Evolutionary conservation across 2,888 invertebrate species (phyloP).

Genomic region (Andrena camellia): DNA sequence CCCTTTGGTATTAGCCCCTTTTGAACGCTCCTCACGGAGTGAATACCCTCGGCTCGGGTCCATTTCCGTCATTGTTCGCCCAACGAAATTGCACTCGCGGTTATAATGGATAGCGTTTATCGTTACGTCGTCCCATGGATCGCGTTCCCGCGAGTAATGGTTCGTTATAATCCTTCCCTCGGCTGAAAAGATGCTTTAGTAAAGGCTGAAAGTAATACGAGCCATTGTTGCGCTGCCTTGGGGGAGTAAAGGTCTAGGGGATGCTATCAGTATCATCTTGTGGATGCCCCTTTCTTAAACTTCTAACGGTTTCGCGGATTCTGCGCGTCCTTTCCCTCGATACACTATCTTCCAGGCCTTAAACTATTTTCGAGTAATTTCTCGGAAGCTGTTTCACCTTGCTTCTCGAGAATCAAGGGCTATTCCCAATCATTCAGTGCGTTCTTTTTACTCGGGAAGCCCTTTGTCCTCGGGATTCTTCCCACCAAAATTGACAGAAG

Average conservation of each 20-base stretch:
- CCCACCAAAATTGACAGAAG: no score
- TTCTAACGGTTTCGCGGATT: slow-evolving; percentile 16
- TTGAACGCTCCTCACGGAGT: not conserved
- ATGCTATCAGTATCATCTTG: slow-evolving; percentile 46
- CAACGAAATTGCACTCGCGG: slow-evolving; percentile 46
- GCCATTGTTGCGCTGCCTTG: slow-evolving; percentile 41
- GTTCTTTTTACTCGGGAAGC: no score
- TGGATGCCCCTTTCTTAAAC: slow-evolving; percentile 32
- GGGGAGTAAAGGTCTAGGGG: slow-evolving; percentile 23
- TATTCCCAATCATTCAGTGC: not conserved
- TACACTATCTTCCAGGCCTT: not conserved
- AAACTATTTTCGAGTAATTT: not conserved
- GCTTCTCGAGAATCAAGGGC: not conserved
- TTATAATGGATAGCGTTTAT: slow-evolving; percentile 61
- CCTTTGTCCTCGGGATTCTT: no score
- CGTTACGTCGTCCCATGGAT: slow-evolving; percentile 45
- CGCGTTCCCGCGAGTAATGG: slow-evolving; percentile 54
- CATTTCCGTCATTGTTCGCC: slow-evolving; percentile 53
- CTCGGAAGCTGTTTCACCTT: slow-evolving; percentile 20
- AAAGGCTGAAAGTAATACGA: slow-evolving; percentile 46
- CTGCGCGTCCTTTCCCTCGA: not conserved
- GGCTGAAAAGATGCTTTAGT: slow-evolving; percentile 53
- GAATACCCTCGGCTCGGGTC: slow-evolving; percentile 22
- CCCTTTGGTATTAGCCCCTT: not conserved
- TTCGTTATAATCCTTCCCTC: slow-evolving; percentile 53